These are phyloP conservation scores for Megaceryle torquata DNA, from an alignment of 2,113 vertebrate genomes.

Conservation along the genomic window DNA sequence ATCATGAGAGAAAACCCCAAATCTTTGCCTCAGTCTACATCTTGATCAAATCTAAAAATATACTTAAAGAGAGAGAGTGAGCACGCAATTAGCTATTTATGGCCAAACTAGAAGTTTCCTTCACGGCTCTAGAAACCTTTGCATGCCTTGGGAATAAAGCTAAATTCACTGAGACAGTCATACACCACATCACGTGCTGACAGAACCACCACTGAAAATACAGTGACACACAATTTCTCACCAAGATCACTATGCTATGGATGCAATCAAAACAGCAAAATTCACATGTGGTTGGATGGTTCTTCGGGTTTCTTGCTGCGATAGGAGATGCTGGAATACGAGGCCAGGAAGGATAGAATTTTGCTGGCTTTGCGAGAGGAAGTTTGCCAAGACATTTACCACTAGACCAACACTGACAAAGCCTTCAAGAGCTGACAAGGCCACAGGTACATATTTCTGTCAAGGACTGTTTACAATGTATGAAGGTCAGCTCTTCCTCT, in stretches of 20 bases:
- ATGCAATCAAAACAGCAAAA: background rate
- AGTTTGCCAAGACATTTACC: background rate
- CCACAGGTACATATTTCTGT: background rate
- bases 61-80: background rate
- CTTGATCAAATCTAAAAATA: background rate
- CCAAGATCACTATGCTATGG: fast-evolving
- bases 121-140: background rate
- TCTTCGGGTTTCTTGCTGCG: background rate
- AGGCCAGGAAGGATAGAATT: background rate
- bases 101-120: background rate
- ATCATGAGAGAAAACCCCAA: background rate
- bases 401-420: background rate
- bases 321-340: fast-evolving
- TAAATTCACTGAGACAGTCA: background rate
- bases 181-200: background rate
- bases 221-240: background rate
- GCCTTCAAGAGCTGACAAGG: slow-evolving; percentile 32
- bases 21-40: background rate
- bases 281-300: background rate
- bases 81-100: background rate
- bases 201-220: background rate
- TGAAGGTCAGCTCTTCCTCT: slow-evolving; percentile 42
- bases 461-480: slow-evolving; percentile 40
- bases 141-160: background rate
- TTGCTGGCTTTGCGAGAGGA: slow-evolving; percentile 18